These are phyloP conservation scores for Sebastolobus altivelis DNA, from an alignment of 2,797 vertebrate species.

Conservation along the genomic window DNA sequence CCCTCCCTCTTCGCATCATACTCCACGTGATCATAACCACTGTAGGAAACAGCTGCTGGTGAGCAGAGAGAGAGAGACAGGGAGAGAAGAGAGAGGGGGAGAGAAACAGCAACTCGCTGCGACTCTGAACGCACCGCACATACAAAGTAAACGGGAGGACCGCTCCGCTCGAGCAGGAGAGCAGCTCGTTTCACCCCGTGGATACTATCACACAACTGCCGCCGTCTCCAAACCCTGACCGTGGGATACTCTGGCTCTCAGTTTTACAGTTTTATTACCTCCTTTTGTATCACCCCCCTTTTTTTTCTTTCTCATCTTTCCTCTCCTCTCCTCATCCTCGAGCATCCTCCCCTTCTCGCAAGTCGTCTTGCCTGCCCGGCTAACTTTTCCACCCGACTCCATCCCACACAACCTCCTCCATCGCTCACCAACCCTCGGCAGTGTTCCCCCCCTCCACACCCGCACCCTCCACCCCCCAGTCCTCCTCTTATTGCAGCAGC, in stretches of 20 bases:
- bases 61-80: constrained; percentile 38
- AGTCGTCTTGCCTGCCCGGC: constrained; percentile 55
- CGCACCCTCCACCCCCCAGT: not conserved
- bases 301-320: constrained; percentile 43
- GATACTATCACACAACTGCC: constrained; percentile 73
- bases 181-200: constrained; percentile 67
- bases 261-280: constrained; percentile 29
- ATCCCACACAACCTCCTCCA: constrained; percentile 71
- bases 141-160: constrained; percentile 63
- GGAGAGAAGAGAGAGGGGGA: constrained; percentile 44
- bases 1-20: constrained; percentile 54
- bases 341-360: constrained; percentile 64
- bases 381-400: constrained; percentile 76
- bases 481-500: constrained; percentile 62
- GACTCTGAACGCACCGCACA: constrained; percentile 68
- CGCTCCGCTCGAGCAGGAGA: constrained; percentile 41
- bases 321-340: constrained; percentile 47
- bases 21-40: constrained; percentile 81
- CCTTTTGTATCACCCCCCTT: constrained; percentile 6
- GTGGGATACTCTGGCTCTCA: constrained; percentile 74
- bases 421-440: constrained; percentile 46
- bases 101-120: constrained; percentile 47
- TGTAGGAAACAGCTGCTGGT: constrained; percentile 78
- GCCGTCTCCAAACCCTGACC: constrained; percentile 39
- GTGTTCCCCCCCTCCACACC: constrained; percentile 17